Evolutionary conservation across 2,113 vertebrate genomes (phyloP).

Genomic region (Megaceryle torquata): DNA sequence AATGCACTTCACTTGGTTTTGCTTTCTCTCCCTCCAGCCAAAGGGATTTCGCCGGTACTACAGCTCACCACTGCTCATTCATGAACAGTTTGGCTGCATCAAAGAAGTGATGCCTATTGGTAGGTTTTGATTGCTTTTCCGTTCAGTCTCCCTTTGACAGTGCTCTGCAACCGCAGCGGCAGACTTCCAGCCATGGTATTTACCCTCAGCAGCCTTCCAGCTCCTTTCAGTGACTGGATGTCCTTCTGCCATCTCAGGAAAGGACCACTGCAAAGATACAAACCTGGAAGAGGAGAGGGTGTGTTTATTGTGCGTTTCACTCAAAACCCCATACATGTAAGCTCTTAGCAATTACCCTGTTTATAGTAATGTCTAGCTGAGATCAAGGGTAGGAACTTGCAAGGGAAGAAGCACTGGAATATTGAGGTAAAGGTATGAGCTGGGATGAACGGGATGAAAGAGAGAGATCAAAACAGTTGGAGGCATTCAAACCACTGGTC

Average conservation of each 20-base stretch:
- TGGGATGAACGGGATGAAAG: not conserved
- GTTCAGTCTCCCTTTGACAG: not conserved
- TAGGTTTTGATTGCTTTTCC: constrained; percentile 72
- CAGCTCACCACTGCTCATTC: constrained; percentile 95
- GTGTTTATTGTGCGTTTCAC: constrained; percentile 13
- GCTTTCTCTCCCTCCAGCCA: constrained; percentile 78
- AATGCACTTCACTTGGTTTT: not conserved
- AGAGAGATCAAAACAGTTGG: not conserved
- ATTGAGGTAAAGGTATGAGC: not conserved
- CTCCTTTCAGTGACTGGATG: constrained; percentile 2
- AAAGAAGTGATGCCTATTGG: constrained; percentile 99
- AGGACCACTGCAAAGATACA: constrained; percentile 32
- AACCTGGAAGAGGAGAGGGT: constrained; percentile 37
- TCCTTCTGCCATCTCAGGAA: constrained; percentile 21
- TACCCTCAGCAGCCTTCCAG: constrained; percentile 16
- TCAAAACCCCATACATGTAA: not conserved
- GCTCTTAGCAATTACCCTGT: not conserved
- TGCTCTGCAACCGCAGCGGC: constrained; percentile 1
- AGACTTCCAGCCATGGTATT: not conserved
- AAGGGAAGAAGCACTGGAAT: not conserved
- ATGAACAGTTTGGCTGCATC: constrained; percentile 98
- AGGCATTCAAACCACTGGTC: not conserved
- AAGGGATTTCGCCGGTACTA: constrained; percentile 98
- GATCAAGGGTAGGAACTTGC: not conserved
- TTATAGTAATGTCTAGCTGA: not conserved